These are phyloP conservation scores for Ommatoiulus sabulosus DNA, from an alignment of 2,888 invertebrate genomes.

Conservation along the genomic window DNA sequence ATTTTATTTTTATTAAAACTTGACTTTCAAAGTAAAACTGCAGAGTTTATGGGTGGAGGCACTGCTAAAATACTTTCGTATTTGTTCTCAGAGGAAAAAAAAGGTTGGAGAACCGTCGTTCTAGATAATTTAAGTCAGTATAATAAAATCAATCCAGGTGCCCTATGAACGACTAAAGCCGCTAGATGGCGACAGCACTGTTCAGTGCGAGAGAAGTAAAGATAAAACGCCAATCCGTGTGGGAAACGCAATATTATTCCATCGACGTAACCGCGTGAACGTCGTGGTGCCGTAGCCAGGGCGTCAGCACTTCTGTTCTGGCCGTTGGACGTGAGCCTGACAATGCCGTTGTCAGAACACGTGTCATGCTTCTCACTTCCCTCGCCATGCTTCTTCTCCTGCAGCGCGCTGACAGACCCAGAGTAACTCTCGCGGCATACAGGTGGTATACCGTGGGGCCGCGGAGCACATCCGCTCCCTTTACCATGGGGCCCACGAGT, in stretches of 20 bases:
- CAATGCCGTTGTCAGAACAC: slow-evolving; percentile 6
- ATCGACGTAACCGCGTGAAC: not conserved
- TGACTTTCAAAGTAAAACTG: too few species aligned
- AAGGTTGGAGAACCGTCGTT: too few species aligned
- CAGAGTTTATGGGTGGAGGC: too few species aligned
- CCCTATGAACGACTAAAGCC: too few species aligned
- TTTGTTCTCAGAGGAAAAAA: too few species aligned
- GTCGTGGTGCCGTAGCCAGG: not conserved
- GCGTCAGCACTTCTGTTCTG: too few species aligned
- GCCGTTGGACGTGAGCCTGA: not conserved
- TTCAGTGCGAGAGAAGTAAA: not conserved
- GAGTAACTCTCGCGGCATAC: not conserved
- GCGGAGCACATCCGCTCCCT: not conserved
- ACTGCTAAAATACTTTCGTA: too few species aligned
- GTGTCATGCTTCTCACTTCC: not conserved
- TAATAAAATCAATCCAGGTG: too few species aligned
- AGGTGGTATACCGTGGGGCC: not conserved
- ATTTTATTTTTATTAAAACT: too few species aligned
- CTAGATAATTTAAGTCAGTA: too few species aligned
- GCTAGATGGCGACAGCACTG: not conserved
- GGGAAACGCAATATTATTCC: not conserved
- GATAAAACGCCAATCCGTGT: not conserved
- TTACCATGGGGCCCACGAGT: not conserved
- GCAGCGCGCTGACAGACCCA: not conserved
- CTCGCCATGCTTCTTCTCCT: not conserved